Conservation (phyloP, 2,113 vertebrate genomes). For the Mormyrus iriodes region DNA sequence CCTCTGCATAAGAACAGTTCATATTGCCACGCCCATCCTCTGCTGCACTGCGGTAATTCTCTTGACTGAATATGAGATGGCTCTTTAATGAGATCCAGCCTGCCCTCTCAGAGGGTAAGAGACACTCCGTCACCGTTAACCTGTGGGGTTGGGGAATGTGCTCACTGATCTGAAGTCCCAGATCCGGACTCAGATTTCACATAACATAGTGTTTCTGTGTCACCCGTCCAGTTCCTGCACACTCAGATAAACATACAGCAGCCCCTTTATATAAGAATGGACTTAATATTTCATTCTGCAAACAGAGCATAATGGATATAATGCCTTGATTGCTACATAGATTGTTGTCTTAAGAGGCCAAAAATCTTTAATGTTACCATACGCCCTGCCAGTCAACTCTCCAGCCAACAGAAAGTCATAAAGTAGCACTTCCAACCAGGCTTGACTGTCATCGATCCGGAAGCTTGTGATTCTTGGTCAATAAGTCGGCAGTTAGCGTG, state of each 20-base stretch:
- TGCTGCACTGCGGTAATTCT: not conserved
- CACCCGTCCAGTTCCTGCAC: not conserved
- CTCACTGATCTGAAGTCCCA: not conserved
- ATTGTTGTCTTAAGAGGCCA: not conserved
- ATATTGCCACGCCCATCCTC: not conserved
- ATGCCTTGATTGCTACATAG: not conserved
- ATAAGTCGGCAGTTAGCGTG: constrained; percentile 14
- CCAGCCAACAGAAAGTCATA: not conserved
- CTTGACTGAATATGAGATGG: not conserved
- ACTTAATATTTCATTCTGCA: not conserved
- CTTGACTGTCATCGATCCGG: constrained; percentile 3
- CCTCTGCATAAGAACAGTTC: not conserved
- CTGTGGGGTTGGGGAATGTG: not conserved
- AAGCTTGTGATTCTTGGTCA: constrained; percentile 18
- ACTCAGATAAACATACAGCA: not conserved
- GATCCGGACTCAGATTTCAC: not conserved
- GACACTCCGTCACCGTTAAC: not conserved
- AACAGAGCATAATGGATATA: not conserved
- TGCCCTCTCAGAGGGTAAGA: not conserved
- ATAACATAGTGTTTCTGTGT: not conserved
- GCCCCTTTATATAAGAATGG: not conserved
- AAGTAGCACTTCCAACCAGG: not conserved
- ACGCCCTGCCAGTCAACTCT: not conserved
- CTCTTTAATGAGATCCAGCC: not conserved
- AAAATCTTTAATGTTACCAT: not conserved